Evolutionary conservation across 92 coral and sea anemone species (phyloP).

Genomic region (Muricea muricata): DNA sequence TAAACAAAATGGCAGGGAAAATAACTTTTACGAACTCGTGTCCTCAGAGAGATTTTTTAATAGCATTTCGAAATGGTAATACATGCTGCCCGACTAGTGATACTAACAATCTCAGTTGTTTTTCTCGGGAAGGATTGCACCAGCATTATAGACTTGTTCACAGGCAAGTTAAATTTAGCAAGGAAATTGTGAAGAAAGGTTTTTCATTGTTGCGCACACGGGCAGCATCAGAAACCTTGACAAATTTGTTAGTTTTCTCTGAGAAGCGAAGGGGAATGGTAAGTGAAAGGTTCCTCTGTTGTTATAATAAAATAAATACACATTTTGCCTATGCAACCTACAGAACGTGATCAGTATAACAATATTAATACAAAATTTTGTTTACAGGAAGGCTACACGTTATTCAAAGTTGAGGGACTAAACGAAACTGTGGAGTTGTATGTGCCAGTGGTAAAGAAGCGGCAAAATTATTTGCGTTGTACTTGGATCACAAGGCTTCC

Average conservation of each 20-base stretch:
- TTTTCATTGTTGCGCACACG: not conserved
- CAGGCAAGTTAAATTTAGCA: not conserved
- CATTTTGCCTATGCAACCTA: too few relatives aligned
- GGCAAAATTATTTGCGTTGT: not conserved
- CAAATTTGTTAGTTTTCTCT: not conserved
- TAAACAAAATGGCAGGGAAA: too few relatives aligned
- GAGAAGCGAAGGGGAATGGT: not conserved
- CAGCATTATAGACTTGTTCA: not conserved
- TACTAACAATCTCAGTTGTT: not conserved
- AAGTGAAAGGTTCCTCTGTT: too few relatives aligned
- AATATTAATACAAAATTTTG: too few relatives aligned
- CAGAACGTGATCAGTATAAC: too few relatives aligned
- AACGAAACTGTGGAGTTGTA: not conserved
- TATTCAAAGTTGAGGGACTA: not conserved
- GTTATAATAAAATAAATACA: not conserved
- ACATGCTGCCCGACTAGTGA: not conserved
- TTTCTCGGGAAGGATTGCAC: not conserved
- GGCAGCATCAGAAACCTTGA: not conserved
- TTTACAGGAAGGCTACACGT: too few relatives aligned
- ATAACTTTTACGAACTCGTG: too few relatives aligned
- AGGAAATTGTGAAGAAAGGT: not conserved
- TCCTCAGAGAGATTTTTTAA: not conserved
- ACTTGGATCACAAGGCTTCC: not conserved
- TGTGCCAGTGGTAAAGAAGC: slow-evolving; percentile 1
- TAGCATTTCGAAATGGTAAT: not conserved